These are phyloP conservation scores for Geophilus truncorum DNA, from an alignment of 2,888 invertebrate genomes.

Conservation along the genomic window DNA sequence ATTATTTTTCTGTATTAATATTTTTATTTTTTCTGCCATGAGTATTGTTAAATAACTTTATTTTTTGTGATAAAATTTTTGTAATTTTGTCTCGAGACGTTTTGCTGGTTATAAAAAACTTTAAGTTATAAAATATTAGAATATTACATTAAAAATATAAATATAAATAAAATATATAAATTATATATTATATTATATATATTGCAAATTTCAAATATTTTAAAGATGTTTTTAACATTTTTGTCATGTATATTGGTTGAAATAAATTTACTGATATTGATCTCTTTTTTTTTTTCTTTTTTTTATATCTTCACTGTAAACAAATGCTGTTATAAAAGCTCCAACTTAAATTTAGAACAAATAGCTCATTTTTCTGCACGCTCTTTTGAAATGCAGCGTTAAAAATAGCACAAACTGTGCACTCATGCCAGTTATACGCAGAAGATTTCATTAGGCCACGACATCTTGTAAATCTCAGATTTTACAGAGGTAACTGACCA, in stretches of 20 bases:
- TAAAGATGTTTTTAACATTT: conserved; percentile 4
- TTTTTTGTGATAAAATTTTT: neutral
- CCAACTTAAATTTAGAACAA: neutral
- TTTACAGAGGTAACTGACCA: neutral
- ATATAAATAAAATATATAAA: neutral
- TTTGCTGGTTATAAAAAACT: neutral
- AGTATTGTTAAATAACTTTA: neutral
- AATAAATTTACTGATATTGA: neutral
- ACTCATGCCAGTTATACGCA: neutral
- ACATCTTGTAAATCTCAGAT: neutral
- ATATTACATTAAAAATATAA: neutral
- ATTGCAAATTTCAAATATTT: conserved; percentile 18
- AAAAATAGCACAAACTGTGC: neutral
- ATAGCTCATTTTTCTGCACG: neutral
- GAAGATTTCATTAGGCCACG: neutral
- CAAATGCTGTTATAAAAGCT: neutral
- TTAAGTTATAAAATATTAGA: neutral
- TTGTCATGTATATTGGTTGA: conserved; percentile 10
- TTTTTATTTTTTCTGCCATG: neutral
- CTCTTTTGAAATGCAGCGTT: neutral
- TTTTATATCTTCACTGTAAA: neutral
- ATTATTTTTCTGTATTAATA: neutral
- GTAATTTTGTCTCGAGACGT: neutral
- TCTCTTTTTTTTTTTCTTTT: neutral
- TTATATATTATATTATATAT: neutral